These are phyloP conservation scores for Cephus nigrinus DNA, from an alignment of 2,888 invertebrate genomes.

Conservation along the genomic window DNA sequence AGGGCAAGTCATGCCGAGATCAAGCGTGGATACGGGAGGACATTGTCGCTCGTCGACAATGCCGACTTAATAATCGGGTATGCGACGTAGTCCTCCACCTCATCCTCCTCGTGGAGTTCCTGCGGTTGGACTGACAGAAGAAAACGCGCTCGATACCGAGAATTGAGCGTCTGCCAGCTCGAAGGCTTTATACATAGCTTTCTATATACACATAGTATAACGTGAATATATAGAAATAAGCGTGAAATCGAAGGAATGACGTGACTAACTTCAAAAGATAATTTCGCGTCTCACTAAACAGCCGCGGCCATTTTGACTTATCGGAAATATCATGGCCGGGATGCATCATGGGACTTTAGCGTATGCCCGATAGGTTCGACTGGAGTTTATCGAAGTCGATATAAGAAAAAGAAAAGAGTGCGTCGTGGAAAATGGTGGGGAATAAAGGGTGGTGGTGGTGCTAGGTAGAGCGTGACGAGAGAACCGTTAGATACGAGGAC, in stretches of 20 bases:
- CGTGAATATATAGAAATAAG: background rate
- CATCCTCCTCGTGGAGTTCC: background rate
- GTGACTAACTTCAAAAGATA: background rate
- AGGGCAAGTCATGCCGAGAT: slow-evolving; percentile 2
- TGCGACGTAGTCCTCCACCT: background rate
- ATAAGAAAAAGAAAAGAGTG: background rate
- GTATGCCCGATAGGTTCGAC: background rate
- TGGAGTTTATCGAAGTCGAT: background rate
- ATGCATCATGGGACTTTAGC: background rate
- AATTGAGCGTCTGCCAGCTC: background rate
- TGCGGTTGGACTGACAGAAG: background rate
- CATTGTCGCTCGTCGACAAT: background rate
- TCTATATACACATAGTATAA: background rate
- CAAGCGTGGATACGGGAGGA: background rate
- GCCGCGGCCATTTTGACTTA: background rate
- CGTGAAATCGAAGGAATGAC: background rate
- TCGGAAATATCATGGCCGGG: background rate
- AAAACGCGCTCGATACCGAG: background rate
- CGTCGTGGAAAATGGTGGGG: background rate
- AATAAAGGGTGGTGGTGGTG: background rate
- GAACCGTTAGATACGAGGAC: background rate
- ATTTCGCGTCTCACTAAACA: background rate
- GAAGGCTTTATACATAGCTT: background rate
- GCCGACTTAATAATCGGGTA: background rate
- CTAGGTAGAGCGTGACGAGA: background rate